Base-by-base conservation (phyloP, 2,797 vertebrate genomes). In the Sebastes minor region DNA sequence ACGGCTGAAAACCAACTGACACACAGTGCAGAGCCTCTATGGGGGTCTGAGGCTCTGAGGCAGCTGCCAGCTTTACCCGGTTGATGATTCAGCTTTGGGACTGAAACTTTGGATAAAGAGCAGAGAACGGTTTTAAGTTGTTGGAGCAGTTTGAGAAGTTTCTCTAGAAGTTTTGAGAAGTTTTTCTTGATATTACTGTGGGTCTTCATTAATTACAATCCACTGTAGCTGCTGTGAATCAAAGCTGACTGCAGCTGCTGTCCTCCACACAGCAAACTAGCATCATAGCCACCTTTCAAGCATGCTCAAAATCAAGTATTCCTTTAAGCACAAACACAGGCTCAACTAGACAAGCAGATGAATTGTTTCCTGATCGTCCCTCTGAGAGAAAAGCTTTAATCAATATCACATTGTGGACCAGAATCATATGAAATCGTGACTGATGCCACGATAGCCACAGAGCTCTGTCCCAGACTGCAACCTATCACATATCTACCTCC, bases 401-500 rank as follows among this genome's bases (percentile, higher is more conserved):
- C 75, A 79, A 14, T 33, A 68, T 85, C 75, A 81, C 67, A 82
- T 59, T 83, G 70, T 81, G 61, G 38, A 76, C 3, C 65, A n/a
- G 72, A 79, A 81, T 80, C 71, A 65, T 53, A 3, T 16, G 46
- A 82, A 73, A 79, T 60, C 42, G 2, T 71, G 12, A 85, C 81
- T 86, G 84, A 89, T 59, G 71, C 84, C 82, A 79, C 14, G 1
- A 78, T n/a, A 46, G 38, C 80, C 81, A 49, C 81, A 86, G 71
- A 78, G 55, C 73, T 64, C 30, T 20, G 6, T 86, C 67, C 55
- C 67, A 79, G 80, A 82, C 78, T 61, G 52, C 25, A 25, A 86
- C 83, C 78, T 80, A 76, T 76, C 46, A 80, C 35, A 62, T 53
- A 67, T 78, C 72, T 33, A 27, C 12, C 52, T 16, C 70, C 27